A percentile compares a stretch with the other conserved stretches of the same genome.
phyloP scores from a whole-genome alignment of 2,888 invertebrate species.

The Drymonia ruficornis region DNA sequence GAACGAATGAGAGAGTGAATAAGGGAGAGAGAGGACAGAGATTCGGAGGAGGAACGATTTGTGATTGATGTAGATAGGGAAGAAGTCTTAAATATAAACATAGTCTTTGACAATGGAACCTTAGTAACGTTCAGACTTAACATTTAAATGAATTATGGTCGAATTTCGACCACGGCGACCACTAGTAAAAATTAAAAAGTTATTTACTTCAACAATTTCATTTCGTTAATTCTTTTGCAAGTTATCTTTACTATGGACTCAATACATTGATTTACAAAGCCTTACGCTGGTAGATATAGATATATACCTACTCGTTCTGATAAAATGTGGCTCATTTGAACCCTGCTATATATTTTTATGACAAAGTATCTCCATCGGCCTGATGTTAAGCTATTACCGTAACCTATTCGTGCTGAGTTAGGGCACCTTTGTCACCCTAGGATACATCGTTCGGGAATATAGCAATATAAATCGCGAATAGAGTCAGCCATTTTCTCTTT shows the following conservation, averaged over 20 bases:
- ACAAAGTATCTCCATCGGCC: not conserved
- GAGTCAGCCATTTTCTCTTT: not conserved
- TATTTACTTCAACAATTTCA: not conserved
- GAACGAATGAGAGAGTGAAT: no score
- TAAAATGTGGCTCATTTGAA: not conserved
- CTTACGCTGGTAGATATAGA: not conserved
- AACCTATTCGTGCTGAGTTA: not conserved
- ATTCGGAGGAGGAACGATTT: no score
- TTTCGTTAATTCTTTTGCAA: not conserved
- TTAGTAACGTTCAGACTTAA: no score
- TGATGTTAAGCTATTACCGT: not conserved
- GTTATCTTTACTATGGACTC: no score
- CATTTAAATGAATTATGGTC: no score
- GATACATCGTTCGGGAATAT: not conserved
- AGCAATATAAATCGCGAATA: not conserved
- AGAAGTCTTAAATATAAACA: no score
- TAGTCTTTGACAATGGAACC: no score
- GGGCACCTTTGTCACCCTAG: not conserved
- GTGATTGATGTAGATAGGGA: no score
- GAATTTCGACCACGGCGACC: no score
- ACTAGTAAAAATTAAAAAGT: no score
- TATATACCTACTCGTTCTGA: not conserved
- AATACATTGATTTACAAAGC: no score
- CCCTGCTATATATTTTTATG: not conserved
- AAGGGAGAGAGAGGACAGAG: no score